Base-by-base conservation (phyloP, 2,888 invertebrate species). In the Choreutis nemorana region DNA sequence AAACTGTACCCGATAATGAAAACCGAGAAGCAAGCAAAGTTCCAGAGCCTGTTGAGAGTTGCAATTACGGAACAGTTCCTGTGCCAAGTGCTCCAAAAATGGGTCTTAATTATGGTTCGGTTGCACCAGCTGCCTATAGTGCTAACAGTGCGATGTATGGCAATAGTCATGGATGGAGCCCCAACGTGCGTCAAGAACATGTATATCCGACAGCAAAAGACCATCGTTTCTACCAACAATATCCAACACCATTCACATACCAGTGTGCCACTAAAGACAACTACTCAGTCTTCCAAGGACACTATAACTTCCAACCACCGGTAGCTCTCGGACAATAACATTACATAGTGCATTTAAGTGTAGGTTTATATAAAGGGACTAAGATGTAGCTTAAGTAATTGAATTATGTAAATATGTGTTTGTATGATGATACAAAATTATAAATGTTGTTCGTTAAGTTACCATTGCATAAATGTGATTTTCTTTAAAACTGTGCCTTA, bases 181-280 rank as follows among this genome's bases (percentile, higher is more conserved):
- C 67, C 1, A 72, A 75, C 20, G 50, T 65, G 14, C 55, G 70
- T 14, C 75, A 72, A 35, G 72, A 75, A 1, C 31, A 59, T 5
- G 30, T 68, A 9, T 75, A 75, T 35, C 44, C 60, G 6, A 55
- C 60, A 2, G 54, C 55, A 14, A 54, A 67, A 29, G 70, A 70
- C 31, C 66, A 59, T 28, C 55, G 75, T 18, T 46, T 60, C 42
- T 78, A 77, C 41, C 73, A 77, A 32, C 73, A 78, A 37, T 78
- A 79, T 33, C 42, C 71, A 0, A 36, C 61, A 0, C 55, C 68
- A 2, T 55, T 72, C 18, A 50, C 67, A 3, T 81, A 79, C 32
- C 79, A 78, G 49, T 80, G 80, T 28, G 73, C 73, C 5, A 44
- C 70, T 3, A 79, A 79, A 35, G 78, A 80, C 24, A 79, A 75